Conservation (phyloP, 2,888 invertebrate genomes). For the Sphaerophoria rueppellii region DNA sequence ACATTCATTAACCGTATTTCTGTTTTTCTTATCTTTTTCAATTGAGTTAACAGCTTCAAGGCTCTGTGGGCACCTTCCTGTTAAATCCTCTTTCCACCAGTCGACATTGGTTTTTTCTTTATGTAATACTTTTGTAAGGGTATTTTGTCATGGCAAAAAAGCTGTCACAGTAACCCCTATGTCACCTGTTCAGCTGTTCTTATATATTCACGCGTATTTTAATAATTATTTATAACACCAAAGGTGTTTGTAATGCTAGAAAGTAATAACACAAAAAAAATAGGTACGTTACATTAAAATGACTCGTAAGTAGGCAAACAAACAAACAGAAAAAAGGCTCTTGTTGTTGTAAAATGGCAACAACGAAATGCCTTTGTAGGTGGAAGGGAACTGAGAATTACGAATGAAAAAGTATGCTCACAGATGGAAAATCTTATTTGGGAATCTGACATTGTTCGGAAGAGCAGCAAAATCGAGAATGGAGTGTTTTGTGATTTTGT, state of each 20-base stretch:
- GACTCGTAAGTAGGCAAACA: constrained; percentile 10
- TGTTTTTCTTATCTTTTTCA: background rate
- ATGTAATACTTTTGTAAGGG: background rate
- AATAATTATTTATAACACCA: constrained; percentile 49
- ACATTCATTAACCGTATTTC: constrained; percentile 4
- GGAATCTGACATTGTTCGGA: constrained; percentile 48
- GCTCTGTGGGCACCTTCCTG: background rate
- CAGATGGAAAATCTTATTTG: constrained; percentile 50
- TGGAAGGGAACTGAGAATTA: background rate
- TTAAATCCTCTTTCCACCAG: background rate
- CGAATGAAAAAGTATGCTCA: constrained; percentile 23
- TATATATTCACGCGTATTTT: constrained; percentile 27
- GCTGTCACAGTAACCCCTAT: constrained; percentile 35
- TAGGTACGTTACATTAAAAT: constrained; percentile 17
- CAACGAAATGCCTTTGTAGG: background rate
- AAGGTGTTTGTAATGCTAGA: constrained; percentile 38
- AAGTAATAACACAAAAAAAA: background rate
- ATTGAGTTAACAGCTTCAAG: constrained; percentile 12
- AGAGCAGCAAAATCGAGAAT: background rate
- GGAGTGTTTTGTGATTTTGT: background rate
- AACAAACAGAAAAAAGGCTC: background rate
- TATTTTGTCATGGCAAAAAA: background rate
- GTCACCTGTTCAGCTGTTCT: constrained; percentile 13
- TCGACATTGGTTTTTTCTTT: background rate
- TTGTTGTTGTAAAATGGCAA: background rate